These are phyloP conservation scores for Myiothlypis chrysogaster DNA, from an alignment of 2,797 vertebrate genomes.

Conservation along the genomic window DNA sequence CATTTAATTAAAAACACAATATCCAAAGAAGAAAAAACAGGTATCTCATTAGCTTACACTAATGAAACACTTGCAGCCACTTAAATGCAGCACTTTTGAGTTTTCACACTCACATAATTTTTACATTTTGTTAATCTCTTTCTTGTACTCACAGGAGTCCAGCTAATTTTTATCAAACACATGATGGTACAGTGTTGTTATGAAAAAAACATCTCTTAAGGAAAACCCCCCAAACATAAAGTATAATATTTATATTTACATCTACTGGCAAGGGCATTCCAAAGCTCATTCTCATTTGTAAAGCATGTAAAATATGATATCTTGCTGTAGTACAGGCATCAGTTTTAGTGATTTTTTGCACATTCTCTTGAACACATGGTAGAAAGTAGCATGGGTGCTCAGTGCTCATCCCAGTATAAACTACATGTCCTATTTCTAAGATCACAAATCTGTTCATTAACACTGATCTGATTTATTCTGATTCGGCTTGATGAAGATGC, in stretches of 20 bases:
- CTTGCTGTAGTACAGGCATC: neutral
- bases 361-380: neutral
- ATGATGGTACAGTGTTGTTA: neutral
- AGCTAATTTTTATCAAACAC: neutral
- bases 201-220: neutral
- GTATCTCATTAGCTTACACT: neutral
- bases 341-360: neutral
- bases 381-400: neutral
- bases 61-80: neutral
- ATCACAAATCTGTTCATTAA: neutral
- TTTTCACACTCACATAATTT: neutral
- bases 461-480: neutral
- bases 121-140: neutral
- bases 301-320: neutral
- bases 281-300: neutral
- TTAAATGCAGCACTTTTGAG: neutral
- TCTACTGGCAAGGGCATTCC: neutral
- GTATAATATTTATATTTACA: neutral
- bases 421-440: neutral
- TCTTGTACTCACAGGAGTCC: neutral
- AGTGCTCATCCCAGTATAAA: neutral
- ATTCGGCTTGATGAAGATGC: neutral
- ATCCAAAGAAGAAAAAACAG: neutral
- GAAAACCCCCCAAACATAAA: accelerated
- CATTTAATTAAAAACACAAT: neutral